These are phyloP conservation scores for Nycteola revayana DNA, from an alignment of 2,888 invertebrate species.

Conservation along the genomic window DNA sequence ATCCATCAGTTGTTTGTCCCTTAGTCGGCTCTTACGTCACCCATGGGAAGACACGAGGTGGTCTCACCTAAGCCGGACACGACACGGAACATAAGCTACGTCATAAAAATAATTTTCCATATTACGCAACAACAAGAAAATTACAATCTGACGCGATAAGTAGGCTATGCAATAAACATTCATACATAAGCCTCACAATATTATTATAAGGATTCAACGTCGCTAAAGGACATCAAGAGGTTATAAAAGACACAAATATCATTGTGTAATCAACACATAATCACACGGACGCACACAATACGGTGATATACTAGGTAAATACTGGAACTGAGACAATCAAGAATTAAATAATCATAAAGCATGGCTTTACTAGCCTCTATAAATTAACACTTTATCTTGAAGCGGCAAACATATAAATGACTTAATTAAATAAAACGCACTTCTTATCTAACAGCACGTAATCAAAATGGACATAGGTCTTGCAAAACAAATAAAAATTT, in stretches of 20 bases:
- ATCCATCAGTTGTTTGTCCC: too few relatives aligned
- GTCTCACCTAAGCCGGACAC: too few relatives aligned
- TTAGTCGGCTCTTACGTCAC: too few relatives aligned
- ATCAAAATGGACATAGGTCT: conserved; percentile 70
- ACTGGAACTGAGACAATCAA: conserved; percentile 54
- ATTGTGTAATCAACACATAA: conserved; percentile 46
- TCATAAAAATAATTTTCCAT: conserved; percentile 6
- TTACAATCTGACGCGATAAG: conserved; percentile 13
- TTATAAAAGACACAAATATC: conserved; percentile 36
- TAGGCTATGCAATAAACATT: conserved; percentile 35
- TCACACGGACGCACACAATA: conserved; percentile 50
- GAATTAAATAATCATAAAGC: conserved; percentile 72
- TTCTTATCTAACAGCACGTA: conserved; percentile 62
- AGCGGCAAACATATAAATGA: conserved; percentile 58
- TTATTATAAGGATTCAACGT: conserved; percentile 41
- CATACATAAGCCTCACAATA: conserved; percentile 36
- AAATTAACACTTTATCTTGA: conserved; percentile 67
- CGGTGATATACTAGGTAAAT: conserved; percentile 52
- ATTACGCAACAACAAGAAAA: conserved; percentile 19
- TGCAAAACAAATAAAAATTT: conserved; percentile 36
- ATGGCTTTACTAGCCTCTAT: conserved; percentile 70
- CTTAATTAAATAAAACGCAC: conserved; percentile 66
- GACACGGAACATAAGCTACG: too few relatives aligned
- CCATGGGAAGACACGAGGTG: too few relatives aligned
- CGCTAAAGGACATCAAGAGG: conserved; percentile 51